Evolutionary conservation across 2,113 vertebrate genomes (phyloP).

Genomic region (human (Homo sapiens)): GRCh38 chr5:4919501-4920000

Average conservation of each 20-base stretch:
- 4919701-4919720: not conserved
- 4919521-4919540: not conserved
- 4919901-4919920: not conserved
- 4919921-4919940: not conserved
- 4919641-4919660: too few relatives aligned
- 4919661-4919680: not conserved
- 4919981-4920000: not conserved
- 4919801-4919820: not conserved
- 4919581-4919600: not conserved
- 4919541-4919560: not conserved
- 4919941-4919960: not conserved
- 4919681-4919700: not conserved
- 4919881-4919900: not conserved
- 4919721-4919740: not conserved
- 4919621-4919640: not conserved
- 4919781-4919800: not conserved
- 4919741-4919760: not conserved
- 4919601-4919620: too few relatives aligned
- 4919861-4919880: not conserved
- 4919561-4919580: not conserved
- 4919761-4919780: not conserved
- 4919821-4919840: not conserved
- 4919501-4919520: too few relatives aligned
- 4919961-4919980: not conserved
- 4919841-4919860: not conserved